Base-by-base conservation (phyloP, 37 sponge, comb jelly and placozoan species). In the Halichondria panicea region DNA sequence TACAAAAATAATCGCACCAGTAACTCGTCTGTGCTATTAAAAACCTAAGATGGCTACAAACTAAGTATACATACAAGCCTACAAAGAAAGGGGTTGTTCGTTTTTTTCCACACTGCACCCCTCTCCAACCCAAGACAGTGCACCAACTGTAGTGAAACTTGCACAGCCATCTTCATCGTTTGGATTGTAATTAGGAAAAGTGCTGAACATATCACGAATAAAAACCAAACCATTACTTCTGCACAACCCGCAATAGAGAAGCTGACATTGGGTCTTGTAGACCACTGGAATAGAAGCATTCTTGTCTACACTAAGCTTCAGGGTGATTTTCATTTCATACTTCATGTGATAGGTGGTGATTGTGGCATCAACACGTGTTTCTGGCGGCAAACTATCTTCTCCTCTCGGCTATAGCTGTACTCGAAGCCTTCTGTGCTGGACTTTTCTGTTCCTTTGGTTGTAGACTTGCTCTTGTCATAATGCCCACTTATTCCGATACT, bases 321-420 rank as follows among this genome's bases (percentile, higher is more conserved):
- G 48, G 7, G 70, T 69, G 70, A 44, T 44, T 4, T 22, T 24
- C 27, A n/a, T 6, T 30, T 69, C 52, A 40, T 69, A 69, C 46
- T 69, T 69, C 48, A 69, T 43, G 5, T 27, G 27, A 46, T 69
- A 69, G 3, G 70, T 31, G 7, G 50, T 69, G 52, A 69, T 69
- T 43, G 40, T 69, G 6, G 28, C 70, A 6, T 43, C 43, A 5
- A 42, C 70, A 6, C 31, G 12, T 4, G 12, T 43, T 24, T 18
- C 50, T 12, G 70, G 70, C 11, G 70, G 70, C 11, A 69, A 5
- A 21, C n/a, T 9, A 69, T 46, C 30, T 46, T 69, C 43, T 69
- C 70, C 43, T 69, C 70, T 43, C 43, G 70, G n/a, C 12, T 31
- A 8, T 43, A 69, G 48, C 52, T 21, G 27, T 22, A 27, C 8